Evolutionary conservation across 2,888 invertebrate species (phyloP).

Genomic region (Bombylius discolor): DNA sequence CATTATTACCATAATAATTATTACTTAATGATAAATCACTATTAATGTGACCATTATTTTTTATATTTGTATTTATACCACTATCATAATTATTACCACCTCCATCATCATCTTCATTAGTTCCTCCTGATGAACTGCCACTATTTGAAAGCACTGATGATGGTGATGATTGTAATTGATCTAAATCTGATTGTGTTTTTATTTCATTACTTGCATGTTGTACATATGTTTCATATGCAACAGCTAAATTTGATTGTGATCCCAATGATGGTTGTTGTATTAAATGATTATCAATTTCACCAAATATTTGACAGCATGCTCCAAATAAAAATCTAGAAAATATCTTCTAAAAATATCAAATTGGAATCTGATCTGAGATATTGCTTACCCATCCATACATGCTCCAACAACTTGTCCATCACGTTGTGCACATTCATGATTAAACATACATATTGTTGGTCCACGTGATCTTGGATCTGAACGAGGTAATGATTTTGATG

Average conservation of each 20-base stretch:
- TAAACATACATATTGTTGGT: constrained; percentile 83
- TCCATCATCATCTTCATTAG: neutral
- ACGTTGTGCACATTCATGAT: constrained; percentile 71
- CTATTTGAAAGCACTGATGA: neutral
- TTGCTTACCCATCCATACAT: constrained; percentile 63
- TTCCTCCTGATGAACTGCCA: too few relatives aligned
- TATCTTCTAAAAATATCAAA: neutral
- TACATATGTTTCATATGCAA: constrained; percentile 23
- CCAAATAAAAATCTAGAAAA: constrained; percentile 58
- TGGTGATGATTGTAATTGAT: neutral
- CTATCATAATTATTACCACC: constrained; percentile 14
- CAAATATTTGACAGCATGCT: constrained; percentile 70
- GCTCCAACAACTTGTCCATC: constrained; percentile 76
- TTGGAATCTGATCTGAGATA: neutral
- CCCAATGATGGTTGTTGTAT: constrained; percentile 26
- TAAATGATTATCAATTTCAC: constrained; percentile 21
- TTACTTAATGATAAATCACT: neutral
- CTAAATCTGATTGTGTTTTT: neutral
- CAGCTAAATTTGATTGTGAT: constrained; percentile 22
- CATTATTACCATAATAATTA: neutral
- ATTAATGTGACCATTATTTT: neutral
- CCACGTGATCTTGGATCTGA: constrained; percentile 45
- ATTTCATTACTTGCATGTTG: constrained; percentile 8
- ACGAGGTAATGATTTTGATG: constrained; percentile 47
- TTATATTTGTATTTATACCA: neutral